Base-by-base conservation (phyloP, 1,140 invertebrate genomes). In the Onthophagus taurus region DNA sequence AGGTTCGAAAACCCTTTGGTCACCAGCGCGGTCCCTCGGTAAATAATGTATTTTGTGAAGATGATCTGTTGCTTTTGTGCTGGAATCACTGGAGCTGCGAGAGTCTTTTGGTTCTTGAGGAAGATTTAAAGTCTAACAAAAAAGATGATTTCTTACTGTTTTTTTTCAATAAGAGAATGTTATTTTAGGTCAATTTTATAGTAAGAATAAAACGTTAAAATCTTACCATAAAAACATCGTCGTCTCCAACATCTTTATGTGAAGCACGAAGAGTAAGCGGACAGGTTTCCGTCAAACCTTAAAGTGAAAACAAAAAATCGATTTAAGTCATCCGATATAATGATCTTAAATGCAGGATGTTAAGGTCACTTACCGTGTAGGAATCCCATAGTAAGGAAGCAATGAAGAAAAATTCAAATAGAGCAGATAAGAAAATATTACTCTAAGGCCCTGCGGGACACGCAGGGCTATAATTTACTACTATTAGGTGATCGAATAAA, bases 221-320 rank as follows among this genome's bases (percentile, higher is more conserved):
- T 64, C 72, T 72, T 67, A 85, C 83, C 83, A 87, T 86, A 68
- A 88, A 88, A 54, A 88, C 83, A 64, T 87, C 83, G 64, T 87
- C 83, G 63, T 87, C 84, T 45, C 80, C 81, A 51, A 77, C 73
- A 67, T 82, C 81, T 77, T 72, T 59, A 48, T 66, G 63, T 59
- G 68, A 74, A 70, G 72, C 75, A 51, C 67, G 64, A 35, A 68
- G 66, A 36, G 55, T 44, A 47, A 51, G 50, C 35, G 61, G 57
- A 51, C 57, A 63, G 55, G 66, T 48, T 45, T 59, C 58, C 36
- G 68, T 62, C 61, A 70, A 64, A 63, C 61, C 63, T 65, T 31
- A 49, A 24, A 37, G 18, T 31, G n/a, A 43, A 43, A 43, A 29
- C 14, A 6, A 17, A 20, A n/a, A 21, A 12, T 37, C 20, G 35